Evolutionary conservation across 2,888 invertebrate genomes (phyloP).

Genomic region (Limnephilus rhombicus): DNA sequence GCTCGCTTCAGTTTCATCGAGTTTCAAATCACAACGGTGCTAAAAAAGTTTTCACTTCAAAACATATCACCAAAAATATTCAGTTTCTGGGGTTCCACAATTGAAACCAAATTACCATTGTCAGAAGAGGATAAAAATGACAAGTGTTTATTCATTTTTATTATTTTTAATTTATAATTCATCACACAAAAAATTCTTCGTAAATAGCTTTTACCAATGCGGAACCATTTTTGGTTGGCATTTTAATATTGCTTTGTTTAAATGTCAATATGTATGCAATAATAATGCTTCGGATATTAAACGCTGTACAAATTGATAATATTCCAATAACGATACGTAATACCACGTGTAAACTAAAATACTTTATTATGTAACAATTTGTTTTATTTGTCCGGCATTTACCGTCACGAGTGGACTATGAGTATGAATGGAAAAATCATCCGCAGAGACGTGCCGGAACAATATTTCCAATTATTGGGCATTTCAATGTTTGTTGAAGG

Average conservation of each 20-base stretch:
- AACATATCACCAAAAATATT: no score
- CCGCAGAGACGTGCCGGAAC: neutral
- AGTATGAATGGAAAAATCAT: slow-evolving; percentile 1
- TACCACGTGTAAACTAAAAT: neutral
- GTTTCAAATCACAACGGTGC: no score
- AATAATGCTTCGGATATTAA: neutral
- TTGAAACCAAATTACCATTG: no score
- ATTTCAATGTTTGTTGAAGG: neutral
- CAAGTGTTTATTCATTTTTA: no score
- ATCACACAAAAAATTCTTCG: no score
- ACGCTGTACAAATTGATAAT: neutral
- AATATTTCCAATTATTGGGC: neutral
- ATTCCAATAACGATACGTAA: neutral
- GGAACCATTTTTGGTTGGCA: neutral
- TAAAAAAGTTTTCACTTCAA: no score
- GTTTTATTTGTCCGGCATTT: neutral
- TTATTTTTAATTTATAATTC: no score
- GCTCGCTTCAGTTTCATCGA: no score
- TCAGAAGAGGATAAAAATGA: no score
- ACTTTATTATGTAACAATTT: neutral
- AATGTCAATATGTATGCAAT: neutral
- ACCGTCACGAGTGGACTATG: neutral
- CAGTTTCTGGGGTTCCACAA: no score
- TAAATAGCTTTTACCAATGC: no score
- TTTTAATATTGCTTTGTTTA: neutral